These are phyloP conservation scores for Cotesia typhae DNA, from an alignment of 1,140 invertebrate species.

Conservation along the genomic window DNA sequence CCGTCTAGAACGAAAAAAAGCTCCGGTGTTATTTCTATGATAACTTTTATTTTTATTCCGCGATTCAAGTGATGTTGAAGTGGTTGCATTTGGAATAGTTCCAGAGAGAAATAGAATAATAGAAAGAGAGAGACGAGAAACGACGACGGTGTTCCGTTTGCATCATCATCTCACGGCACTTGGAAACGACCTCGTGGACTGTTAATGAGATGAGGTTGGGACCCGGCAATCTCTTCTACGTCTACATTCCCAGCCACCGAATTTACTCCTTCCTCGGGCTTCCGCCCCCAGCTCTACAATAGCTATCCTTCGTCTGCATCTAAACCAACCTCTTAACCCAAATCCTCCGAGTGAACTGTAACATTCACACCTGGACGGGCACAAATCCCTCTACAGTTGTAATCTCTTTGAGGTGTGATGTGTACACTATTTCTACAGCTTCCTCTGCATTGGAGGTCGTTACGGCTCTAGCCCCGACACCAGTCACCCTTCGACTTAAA, in stretches of 20 bases:
- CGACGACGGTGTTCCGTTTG: slow-evolving; percentile 15
- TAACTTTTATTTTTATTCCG: background rate
- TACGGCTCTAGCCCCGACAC: background rate
- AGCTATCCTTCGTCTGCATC: background rate
- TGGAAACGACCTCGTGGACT: slow-evolving; percentile 23
- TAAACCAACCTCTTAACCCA: slow-evolving; percentile 23
- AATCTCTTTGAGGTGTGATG: slow-evolving; percentile 12
- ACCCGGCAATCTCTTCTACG: slow-evolving; percentile 3
- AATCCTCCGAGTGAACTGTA: slow-evolving; percentile 27
- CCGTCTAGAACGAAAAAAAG: background rate
- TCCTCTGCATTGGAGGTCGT: background rate
- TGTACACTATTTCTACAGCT: background rate
- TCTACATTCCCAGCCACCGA: background rate
- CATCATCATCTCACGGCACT: slow-evolving; percentile 15
- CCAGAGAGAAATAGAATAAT: background rate
- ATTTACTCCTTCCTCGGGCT: slow-evolving; percentile 1
- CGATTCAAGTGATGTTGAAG: slow-evolving; percentile 17
- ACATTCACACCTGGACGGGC: slow-evolving; percentile 10
- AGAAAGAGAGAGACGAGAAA: slow-evolving; percentile 2
- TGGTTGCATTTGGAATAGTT: slow-evolving; percentile 21
- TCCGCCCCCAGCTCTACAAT: background rate
- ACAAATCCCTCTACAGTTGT: background rate
- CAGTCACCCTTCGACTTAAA: no score
- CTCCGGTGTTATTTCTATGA: background rate
- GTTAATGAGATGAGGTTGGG: slow-evolving; percentile 34